Conservation (phyloP, 2,113 vertebrate genomes). For the Barbus barbus region DNA sequence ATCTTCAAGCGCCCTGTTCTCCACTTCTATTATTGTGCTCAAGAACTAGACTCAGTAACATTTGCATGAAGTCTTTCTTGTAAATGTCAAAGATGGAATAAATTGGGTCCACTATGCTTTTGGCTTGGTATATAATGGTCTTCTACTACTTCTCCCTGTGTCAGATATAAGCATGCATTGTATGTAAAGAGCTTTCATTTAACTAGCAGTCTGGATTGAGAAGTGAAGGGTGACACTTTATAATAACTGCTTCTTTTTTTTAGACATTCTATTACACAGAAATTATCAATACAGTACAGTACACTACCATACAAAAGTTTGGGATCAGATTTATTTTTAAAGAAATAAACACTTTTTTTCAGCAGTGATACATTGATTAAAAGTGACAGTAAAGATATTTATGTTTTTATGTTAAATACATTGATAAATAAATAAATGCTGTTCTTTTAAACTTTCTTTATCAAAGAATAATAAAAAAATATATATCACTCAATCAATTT, state of each 20-base stretch:
- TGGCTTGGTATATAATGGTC: not conserved
- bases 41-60: slow-evolving; percentile 11
- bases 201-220: not conserved
- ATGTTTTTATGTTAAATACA: too few relatives aligned
- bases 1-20: not conserved
- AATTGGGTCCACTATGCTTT: slow-evolving; percentile 30
- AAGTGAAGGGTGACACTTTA: not conserved
- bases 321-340: too few relatives aligned
- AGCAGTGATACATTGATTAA: too few relatives aligned
- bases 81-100: slow-evolving; percentile 38
- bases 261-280: not conserved
- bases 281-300: too few relatives aligned
- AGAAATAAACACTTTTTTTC: too few relatives aligned
- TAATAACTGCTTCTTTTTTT: not conserved
- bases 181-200: not conserved
- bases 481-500: too few relatives aligned
- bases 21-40: slow-evolving; percentile 1
- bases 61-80: slow-evolving; percentile 19
- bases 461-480: too few relatives aligned
- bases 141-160: not conserved
- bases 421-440: too few relatives aligned
- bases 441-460: too few relatives aligned
- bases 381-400: too few relatives aligned
- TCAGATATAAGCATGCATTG: slow-evolving; percentile 6
- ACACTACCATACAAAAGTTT: too few relatives aligned